These are phyloP conservation scores for Cantharis lateralis DNA, from an alignment of 2,888 invertebrate genomes.

Conservation along the genomic window DNA sequence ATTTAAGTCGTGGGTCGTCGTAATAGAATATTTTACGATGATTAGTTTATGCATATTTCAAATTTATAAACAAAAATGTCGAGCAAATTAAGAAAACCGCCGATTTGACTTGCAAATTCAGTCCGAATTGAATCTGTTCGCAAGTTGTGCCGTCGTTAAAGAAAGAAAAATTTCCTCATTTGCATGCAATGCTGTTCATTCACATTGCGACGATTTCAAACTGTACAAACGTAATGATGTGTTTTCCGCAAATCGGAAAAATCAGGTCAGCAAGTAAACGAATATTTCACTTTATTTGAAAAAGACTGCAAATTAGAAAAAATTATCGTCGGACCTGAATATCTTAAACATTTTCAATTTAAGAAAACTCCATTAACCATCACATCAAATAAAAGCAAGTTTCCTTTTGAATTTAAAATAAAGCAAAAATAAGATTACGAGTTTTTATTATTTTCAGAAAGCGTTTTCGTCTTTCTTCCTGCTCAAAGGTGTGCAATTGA, in stretches of 20 bases:
- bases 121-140: slow-evolving; percentile 12
- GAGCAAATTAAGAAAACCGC: neutral
- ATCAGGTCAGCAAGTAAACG: neutral
- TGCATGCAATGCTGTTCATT: slow-evolving; percentile 10
- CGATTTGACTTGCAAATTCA: slow-evolving; percentile 13
- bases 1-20: neutral
- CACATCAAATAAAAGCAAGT: neutral
- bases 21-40: neutral
- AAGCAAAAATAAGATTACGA: neutral
- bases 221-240: neutral
- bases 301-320: neutral
- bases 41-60: neutral
- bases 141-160: slow-evolving; percentile 8
- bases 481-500: neutral
- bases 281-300: neutral
- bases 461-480: neutral
- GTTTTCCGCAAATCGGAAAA: neutral
- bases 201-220: slow-evolving; percentile 9
- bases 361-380: neutral
- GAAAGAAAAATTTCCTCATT: slow-evolving; percentile 16
- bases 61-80: neutral
- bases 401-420: neutral
- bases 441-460: neutral
- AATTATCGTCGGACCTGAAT: neutral
- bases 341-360: neutral